These are phyloP conservation scores for Sylvia atricapilla DNA, from an alignment of 2,113 vertebrate genomes.

Conservation along the genomic window DNA sequence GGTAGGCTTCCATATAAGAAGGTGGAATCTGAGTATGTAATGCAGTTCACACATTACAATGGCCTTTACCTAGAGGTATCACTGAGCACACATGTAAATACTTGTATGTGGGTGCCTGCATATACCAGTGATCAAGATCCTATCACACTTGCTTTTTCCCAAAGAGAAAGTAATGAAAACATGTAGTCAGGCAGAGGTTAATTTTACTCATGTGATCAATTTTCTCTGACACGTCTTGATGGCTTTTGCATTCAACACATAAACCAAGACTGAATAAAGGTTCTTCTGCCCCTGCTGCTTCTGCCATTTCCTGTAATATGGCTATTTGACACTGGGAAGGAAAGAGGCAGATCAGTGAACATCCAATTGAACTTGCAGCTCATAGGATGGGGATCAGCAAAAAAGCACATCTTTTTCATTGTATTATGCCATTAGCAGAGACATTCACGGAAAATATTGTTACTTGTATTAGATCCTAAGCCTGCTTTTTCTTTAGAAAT, in stretches of 20 bases:
- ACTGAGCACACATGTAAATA: background rate
- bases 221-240: background rate
- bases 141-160: background rate
- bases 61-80: background rate
- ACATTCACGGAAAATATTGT: background rate
- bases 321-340: background rate
- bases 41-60: background rate
- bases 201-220: background rate
- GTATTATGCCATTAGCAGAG: background rate
- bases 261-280: background rate
- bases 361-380: background rate
- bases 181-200: background rate
- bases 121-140: background rate
- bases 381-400: background rate
- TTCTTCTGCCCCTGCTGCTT: background rate
- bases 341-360: background rate
- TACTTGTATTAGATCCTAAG: background rate
- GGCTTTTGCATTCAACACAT: background rate
- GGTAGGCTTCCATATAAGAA: background rate
- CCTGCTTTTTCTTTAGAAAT: background rate
- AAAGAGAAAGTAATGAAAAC: background rate
- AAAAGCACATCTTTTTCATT: background rate
- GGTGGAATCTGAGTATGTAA: background rate
- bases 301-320: background rate
- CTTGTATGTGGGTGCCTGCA: accelerated